Percentiles rank a stretch among this genome's conserved stretches.
These are phyloP conservation scores for Hemaris fuciformis DNA, from an alignment of 2,888 invertebrate species.

Conservation along the genomic window DNA sequence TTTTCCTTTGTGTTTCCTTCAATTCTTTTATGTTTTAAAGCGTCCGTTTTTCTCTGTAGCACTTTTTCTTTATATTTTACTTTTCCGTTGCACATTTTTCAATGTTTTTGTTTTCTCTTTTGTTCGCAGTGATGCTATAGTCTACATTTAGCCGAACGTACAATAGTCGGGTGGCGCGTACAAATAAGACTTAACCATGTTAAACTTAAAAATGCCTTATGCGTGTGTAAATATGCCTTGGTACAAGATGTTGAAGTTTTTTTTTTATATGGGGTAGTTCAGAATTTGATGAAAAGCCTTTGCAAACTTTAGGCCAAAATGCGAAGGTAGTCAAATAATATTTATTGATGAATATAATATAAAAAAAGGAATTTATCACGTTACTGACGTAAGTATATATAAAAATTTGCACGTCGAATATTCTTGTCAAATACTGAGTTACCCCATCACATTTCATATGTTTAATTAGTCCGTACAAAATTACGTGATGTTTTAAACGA, in stretches of 20 bases:
- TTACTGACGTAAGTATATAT: too few species aligned
- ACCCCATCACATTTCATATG: background rate
- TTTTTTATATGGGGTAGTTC: background rate
- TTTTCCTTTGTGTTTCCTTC: background rate
- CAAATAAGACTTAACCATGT: constrained; percentile 5
- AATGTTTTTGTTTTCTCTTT: background rate
- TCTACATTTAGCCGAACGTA: constrained; percentile 12
- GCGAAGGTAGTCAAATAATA: too few species aligned
- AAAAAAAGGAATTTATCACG: too few species aligned
- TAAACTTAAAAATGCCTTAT: constrained; percentile 1
- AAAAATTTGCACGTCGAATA: too few species aligned
- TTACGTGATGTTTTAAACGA: background rate
- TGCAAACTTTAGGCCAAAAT: too few species aligned
- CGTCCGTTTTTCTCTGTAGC: background rate
- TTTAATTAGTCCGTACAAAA: constrained; percentile 6
- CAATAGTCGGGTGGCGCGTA: background rate
- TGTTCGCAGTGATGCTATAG: background rate
- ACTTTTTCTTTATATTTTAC: background rate
- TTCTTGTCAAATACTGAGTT: background rate
- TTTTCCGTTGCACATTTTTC: background rate
- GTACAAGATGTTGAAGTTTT: background rate
- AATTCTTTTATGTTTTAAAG: background rate
- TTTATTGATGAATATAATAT: too few species aligned
- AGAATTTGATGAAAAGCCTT: background rate
- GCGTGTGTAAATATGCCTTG: background rate